Conservation (phyloP, 2,888 invertebrate species). For the Stenurella melanura region DNA sequence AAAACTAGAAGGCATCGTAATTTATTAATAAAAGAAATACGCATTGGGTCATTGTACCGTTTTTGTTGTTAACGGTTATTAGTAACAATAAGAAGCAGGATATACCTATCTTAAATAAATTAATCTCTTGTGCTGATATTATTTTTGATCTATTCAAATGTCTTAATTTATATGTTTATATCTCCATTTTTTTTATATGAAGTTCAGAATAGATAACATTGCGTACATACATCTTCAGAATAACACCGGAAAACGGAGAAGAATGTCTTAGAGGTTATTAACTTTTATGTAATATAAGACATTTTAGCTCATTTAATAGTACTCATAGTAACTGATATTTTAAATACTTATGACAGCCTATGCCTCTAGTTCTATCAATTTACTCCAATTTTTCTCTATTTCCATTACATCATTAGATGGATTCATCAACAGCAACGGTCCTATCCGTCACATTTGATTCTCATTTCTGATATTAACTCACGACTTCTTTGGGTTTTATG, state of each 20-base stretch:
- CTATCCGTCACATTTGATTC: too few relatives aligned
- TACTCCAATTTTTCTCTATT: too few relatives aligned
- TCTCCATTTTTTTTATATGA: not conserved
- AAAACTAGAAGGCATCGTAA: not conserved
- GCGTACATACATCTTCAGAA: not conserved
- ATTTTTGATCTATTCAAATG: not conserved
- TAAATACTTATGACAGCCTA: too few relatives aligned
- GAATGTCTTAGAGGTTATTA: too few relatives aligned
- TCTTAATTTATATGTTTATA: not conserved
- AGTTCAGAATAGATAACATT: not conserved
- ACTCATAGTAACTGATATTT: too few relatives aligned
- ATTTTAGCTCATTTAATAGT: too few relatives aligned
- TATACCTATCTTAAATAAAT: slow-evolving; percentile 23
- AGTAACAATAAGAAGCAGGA: slow-evolving; percentile 20
- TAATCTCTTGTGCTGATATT: slow-evolving; percentile 7
- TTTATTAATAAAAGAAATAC: slow-evolving; percentile 17
- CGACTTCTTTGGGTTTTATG: too few relatives aligned
- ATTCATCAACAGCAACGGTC: too few relatives aligned
- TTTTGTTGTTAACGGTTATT: slow-evolving; percentile 11
- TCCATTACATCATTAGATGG: too few relatives aligned
- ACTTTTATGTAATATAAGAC: too few relatives aligned
- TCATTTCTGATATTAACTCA: too few relatives aligned
- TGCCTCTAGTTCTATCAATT: too few relatives aligned
- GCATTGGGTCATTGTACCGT: slow-evolving; percentile 1
- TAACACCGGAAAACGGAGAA: not conserved